Evolutionary conservation across 2,113 vertebrate genomes (phyloP), one percentile per base, ranked within the genome.

Genomic region (Amphilophus citrinellus): DNA sequence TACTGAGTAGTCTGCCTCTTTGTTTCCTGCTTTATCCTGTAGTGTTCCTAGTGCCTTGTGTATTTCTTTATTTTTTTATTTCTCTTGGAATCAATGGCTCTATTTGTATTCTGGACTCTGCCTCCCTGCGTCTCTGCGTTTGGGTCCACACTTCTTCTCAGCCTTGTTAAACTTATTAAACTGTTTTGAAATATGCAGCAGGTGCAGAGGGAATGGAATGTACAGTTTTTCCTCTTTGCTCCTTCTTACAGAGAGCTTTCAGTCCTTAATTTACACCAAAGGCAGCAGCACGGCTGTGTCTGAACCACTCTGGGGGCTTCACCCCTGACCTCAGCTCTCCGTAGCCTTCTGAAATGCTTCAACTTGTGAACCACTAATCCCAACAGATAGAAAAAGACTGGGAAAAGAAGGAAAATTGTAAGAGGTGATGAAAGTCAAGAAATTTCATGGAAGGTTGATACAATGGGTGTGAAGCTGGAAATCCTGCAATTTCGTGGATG

Each of bases 391-490:
- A 22, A 50, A 18, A 8, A 57, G 50, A 75, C 10, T 17, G 13
- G 7, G 3, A 44, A 39, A 66, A 82, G 75, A 22, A 13, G 20
- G n/a, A 39, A 57, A 66, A 78, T 15, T 77, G 47, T 53, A 61
- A 77, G 22, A 4, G 47, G 42, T 53, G 66, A 82, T 77, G 66
- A 58, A 59, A 80, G 79, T 39, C 47, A 27, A 42, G 3, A 83
- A 81, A 85, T 30, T 57, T 57, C 65, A 62, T 2, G 7, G 20
- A 2, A 4, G 1, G 5, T 58, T 65, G 10, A 68, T 61, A 83
- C 71, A 77, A 42, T 27, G 77, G 79, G 77, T 47, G 80, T 82
- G 87, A 84, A 35, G 59, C 30, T 35, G 59, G 84, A 73, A 81
- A 71, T 63, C n/a, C 35, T 15, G 3, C 27, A 14, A 10, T 82